Percentiles rank a stretch among this genome's conserved stretches.
phyloP scores from a whole-genome alignment of 1,140 invertebrate genomes.

The Monochamus saltuarius region DNA sequence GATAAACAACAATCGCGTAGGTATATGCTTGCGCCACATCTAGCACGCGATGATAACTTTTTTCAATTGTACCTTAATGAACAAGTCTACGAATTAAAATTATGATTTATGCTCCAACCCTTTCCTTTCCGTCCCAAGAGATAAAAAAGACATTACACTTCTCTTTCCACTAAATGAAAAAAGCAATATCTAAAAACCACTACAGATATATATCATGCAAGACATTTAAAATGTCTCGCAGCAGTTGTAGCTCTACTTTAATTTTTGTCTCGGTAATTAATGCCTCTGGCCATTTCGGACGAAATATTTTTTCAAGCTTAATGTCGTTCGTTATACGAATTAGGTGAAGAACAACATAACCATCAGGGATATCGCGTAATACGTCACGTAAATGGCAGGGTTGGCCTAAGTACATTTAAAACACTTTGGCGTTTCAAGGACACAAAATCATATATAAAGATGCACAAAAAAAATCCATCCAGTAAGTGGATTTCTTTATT shows the following conservation, averaged over 20 bases:
- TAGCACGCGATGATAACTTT: slow-evolving; percentile 8
- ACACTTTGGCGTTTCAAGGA: too few species aligned
- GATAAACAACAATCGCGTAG: too few species aligned
- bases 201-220: slow-evolving; percentile 29
- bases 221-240: slow-evolving; percentile 25
- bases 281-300: slow-evolving; percentile 7
- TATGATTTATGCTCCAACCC: slow-evolving; percentile 30
- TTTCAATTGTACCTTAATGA: slow-evolving; percentile 24
- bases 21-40: too few species aligned
- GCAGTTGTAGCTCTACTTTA: slow-evolving; percentile 29
- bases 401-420: too few species aligned
- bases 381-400: too few species aligned
- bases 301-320: neutral
- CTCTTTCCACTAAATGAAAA: slow-evolving; percentile 30
- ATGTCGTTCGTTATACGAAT: too few species aligned
- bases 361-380: too few species aligned
- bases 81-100: slow-evolving; percentile 27
- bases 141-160: slow-evolving; percentile 37
- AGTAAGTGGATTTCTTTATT: too few species aligned
- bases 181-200: slow-evolving; percentile 37
- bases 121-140: slow-evolving; percentile 28
- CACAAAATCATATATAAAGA: too few species aligned
- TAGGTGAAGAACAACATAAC: too few species aligned
- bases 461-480: too few species aligned
- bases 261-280: slow-evolving; percentile 32